Evolutionary conservation across 2,888 invertebrate genomes (phyloP).

Genomic region (Aphrophora alni): DNA sequence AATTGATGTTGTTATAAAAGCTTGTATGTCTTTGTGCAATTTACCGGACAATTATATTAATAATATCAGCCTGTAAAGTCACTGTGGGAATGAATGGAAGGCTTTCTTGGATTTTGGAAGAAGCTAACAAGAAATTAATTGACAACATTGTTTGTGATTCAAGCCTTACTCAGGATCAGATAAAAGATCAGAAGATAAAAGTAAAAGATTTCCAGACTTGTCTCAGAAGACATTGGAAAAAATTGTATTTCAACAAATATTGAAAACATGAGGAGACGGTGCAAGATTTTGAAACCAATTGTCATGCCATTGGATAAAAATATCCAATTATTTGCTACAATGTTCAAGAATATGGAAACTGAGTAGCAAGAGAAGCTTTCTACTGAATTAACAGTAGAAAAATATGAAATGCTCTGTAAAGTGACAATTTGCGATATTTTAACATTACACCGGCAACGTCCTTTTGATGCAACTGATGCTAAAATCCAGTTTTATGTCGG

Average conservation of each 20-base stretch:
- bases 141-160: neutral
- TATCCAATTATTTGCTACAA: neutral
- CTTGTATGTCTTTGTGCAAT: neutral
- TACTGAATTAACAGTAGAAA: neutral
- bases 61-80: neutral
- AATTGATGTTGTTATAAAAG: neutral
- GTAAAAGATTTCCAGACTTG: neutral
- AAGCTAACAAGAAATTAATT: neutral
- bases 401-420: conserved; percentile 12
- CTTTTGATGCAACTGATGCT: neutral
- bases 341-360: neutral
- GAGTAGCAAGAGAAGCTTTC: neutral
- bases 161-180: neutral
- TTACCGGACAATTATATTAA: neutral
- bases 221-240: neutral
- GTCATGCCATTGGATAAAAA: neutral
- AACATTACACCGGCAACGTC: neutral
- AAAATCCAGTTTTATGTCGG: neutral
- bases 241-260: neutral
- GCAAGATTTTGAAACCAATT: neutral
- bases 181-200: neutral
- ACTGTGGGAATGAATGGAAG: conserved; percentile 3
- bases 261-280: neutral
- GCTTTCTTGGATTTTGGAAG: neutral
- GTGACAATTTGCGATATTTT: conserved; percentile 13